phyloP scores from a whole-genome alignment of 2,888 invertebrate genomes.

The Liposcelis brunnea region DNA sequence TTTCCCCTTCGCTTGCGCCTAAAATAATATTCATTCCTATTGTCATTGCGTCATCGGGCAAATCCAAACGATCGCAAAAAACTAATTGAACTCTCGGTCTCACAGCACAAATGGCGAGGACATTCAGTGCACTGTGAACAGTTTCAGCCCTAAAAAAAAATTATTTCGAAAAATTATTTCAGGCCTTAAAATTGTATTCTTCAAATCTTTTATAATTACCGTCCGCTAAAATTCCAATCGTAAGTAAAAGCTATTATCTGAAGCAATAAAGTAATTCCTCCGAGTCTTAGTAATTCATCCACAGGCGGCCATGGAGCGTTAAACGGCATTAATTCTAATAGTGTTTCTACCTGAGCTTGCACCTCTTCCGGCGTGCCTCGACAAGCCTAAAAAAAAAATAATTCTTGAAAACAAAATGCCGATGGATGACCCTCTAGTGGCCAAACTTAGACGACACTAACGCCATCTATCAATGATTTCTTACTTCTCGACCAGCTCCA shows the following conservation, averaged over 20 bases:
- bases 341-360: conserved; percentile 65
- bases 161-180: no score
- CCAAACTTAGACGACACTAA: no score
- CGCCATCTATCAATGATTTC: no score
- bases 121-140: conserved; percentile 66
- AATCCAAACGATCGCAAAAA: conserved; percentile 56
- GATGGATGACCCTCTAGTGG: no score
- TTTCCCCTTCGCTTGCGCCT: conserved; percentile 78
- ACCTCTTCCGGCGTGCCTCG: conserved; percentile 58
- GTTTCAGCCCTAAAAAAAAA: conserved; percentile 53
- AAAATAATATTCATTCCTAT: conserved; percentile 68
- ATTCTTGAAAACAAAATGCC: neutral
- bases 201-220: conserved; percentile 30
- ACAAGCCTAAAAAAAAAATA: conserved; percentile 25
- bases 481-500: no score
- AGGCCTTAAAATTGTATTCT: conserved; percentile 10
- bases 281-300: conserved; percentile 66
- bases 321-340: conserved; percentile 58
- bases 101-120: conserved; percentile 76
- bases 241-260: conserved; percentile 77
- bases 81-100: conserved; percentile 62
- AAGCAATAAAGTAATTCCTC: conserved; percentile 63
- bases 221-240: conserved; percentile 82
- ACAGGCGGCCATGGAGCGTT: conserved; percentile 77
- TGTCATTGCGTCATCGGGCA: conserved; percentile 58